Evolutionary conservation across 2,888 invertebrate genomes (phyloP).

Genomic region (Chrysolina haemoptera): DNA sequence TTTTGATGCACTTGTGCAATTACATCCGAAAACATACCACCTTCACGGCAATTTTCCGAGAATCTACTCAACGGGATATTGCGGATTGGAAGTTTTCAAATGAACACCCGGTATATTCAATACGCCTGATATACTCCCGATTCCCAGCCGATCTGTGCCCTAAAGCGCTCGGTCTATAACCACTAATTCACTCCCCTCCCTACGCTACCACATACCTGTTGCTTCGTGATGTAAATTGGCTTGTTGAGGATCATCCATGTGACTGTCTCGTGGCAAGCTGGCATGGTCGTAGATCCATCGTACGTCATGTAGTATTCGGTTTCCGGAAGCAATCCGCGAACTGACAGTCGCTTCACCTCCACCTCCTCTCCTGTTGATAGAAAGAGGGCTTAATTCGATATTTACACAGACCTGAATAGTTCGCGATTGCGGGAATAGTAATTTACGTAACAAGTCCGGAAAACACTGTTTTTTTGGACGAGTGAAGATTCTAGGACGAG

Average conservation of each 20-base stretch:
- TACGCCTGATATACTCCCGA: not conserved
- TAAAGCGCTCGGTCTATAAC: not conserved
- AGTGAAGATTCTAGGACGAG: too few relatives aligned
- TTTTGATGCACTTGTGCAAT: too few relatives aligned
- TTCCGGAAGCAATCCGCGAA: slow-evolving; percentile 90
- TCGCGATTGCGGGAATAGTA: too few relatives aligned
- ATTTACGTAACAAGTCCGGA: too few relatives aligned
- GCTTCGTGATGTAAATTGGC: slow-evolving; percentile 97
- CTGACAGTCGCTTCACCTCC: slow-evolving; percentile 87
- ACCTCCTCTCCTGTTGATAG: slow-evolving; percentile 82
- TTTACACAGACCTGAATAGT: not conserved
- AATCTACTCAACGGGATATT: too few relatives aligned
- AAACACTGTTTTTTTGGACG: too few relatives aligned
- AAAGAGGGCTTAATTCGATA: slow-evolving; percentile 11
- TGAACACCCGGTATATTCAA: too few relatives aligned
- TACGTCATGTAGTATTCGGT: slow-evolving; percentile 99
- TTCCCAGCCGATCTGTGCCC: not conserved
- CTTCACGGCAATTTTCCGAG: too few relatives aligned
- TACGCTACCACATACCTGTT: slow-evolving; percentile 79
- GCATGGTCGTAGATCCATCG: slow-evolving; percentile 97
- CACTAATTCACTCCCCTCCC: not conserved
- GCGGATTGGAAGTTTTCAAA: too few relatives aligned
- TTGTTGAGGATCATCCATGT: slow-evolving; percentile 99
- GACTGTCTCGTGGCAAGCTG: slow-evolving; percentile 98
- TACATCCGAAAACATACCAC: too few relatives aligned